phyloP scores from a whole-genome alignment of 2,888 invertebrate genomes.

The Nomada hirtipes region DNA sequence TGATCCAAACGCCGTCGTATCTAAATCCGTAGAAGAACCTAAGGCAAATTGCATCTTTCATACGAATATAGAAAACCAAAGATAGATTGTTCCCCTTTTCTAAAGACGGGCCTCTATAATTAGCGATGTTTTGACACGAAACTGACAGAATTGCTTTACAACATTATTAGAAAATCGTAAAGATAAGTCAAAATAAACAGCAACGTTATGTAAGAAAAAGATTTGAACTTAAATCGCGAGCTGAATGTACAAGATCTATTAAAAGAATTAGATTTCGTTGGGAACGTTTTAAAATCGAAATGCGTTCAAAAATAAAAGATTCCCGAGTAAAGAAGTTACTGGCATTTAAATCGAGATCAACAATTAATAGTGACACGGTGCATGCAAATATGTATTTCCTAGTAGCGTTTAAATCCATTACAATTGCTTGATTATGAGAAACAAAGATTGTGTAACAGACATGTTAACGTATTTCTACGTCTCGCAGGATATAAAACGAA shows the following conservation, averaged over 20 bases:
- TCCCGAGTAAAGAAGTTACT: neutral
- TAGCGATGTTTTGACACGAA: constrained; percentile 58
- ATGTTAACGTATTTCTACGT: too few species aligned
- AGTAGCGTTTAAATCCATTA: neutral
- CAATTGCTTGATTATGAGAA: neutral
- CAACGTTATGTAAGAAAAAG: constrained; percentile 3
- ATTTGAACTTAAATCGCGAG: constrained; percentile 1
- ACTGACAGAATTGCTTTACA: constrained; percentile 55
- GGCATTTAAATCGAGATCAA: too few species aligned
- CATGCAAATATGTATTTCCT: too few species aligned
- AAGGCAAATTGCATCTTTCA: constrained; percentile 58
- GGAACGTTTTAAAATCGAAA: neutral
- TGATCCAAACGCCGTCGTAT: constrained; percentile 26
- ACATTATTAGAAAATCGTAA: constrained; percentile 16
- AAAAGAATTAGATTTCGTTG: neutral
- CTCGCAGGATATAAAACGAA: too few species aligned
- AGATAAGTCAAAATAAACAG: constrained; percentile 5
- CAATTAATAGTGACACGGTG: too few species aligned
- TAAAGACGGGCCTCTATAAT: constrained; percentile 52
- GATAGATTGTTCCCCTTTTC: constrained; percentile 63
- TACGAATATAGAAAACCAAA: constrained; percentile 62
- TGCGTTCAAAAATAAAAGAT: too few species aligned
- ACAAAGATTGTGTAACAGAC: neutral
- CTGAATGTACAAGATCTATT: neutral
- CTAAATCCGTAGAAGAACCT: constrained; percentile 57